A percentile compares a stretch with the other conserved stretches of the same genome.
Evolutionary conservation across 2,888 invertebrate species (phyloP).

Genomic region (Netelia inedita): DNA sequence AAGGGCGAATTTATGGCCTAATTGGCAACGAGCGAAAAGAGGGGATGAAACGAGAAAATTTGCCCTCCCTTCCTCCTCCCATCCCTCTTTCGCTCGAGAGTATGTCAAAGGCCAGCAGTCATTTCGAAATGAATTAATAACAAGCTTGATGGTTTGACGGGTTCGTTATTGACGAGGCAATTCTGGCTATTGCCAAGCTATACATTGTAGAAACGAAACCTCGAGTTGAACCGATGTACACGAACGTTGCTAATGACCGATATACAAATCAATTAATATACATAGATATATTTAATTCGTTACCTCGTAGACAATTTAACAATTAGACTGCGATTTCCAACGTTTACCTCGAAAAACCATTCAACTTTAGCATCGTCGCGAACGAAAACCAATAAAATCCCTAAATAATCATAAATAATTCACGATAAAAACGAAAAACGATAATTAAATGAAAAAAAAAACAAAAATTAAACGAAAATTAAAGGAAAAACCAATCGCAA

Average conservation of each 20-base stretch:
- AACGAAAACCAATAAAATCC: too few relatives aligned
- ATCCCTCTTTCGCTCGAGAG: conserved; percentile 1
- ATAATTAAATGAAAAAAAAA: conserved; percentile 14
- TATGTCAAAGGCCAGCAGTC: conserved; percentile 18
- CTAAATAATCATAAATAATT: background rate
- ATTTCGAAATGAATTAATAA: conserved; percentile 66
- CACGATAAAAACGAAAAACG: background rate
- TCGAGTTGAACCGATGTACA: conserved; percentile 33
- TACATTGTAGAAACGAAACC: conserved; percentile 53
- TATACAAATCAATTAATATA: background rate
- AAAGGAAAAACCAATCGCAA: too few relatives aligned
- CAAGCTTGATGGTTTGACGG: conserved; percentile 58
- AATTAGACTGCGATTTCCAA: too few relatives aligned
- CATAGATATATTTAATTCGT: too few relatives aligned
- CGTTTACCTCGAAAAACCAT: too few relatives aligned
- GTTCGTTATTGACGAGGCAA: conserved; percentile 50
- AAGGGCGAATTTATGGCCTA: background rate
- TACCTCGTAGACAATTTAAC: too few relatives aligned
- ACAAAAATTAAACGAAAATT: too few relatives aligned
- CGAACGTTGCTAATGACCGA: conserved; percentile 17
- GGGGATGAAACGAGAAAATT: conserved; percentile 29
- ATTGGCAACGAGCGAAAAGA: conserved; percentile 9
- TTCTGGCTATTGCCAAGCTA: conserved; percentile 39
- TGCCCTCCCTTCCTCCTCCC: background rate
- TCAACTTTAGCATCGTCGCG: too few relatives aligned